Percentiles rank a stretch among this genome's conserved stretches.
These are phyloP conservation scores for Chrysochloris asiatica DNA, from an alignment of 2,113 vertebrate genomes.

Conservation along the genomic window DNA sequence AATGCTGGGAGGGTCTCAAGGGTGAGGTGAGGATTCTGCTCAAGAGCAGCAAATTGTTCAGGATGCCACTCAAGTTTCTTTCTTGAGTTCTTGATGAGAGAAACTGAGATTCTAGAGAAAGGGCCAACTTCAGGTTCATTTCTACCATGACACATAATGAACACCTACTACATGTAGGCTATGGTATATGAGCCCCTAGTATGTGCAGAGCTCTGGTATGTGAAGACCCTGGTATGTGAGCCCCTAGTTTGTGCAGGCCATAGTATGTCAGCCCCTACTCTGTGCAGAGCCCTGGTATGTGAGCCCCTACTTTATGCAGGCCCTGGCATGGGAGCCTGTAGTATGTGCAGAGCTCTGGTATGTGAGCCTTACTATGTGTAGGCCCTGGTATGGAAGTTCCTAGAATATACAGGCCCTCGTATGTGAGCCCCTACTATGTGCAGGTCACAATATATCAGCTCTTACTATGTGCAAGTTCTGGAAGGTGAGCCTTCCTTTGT, in stretches of 20 bases:
- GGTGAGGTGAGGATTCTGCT: no score
- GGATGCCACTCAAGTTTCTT: neutral
- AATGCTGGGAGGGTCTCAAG: no score
- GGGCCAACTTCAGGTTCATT: neutral
- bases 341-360: accelerated
- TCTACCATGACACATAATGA: neutral
- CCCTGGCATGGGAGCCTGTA: neutral
- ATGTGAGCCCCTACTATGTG: neutral
- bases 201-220: neutral
- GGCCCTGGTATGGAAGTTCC: neutral
- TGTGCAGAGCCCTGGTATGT: accelerated
- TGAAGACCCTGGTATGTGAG: neutral
- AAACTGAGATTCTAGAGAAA: accelerated
- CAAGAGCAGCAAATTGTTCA: neutral
- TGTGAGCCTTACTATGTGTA: neutral
- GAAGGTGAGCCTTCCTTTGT: no score
- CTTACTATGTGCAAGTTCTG: neutral
- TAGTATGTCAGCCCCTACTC: neutral
- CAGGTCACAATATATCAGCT: neutral
- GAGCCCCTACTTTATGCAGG: neutral
- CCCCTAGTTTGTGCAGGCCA: neutral
- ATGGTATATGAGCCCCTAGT: neutral
- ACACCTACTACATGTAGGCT: neutral
- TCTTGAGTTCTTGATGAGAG: no score
- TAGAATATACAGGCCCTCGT: accelerated